phyloP scores from a whole-genome alignment of 2,797 vertebrate species.

The Rhodeus uyekii region DNA sequence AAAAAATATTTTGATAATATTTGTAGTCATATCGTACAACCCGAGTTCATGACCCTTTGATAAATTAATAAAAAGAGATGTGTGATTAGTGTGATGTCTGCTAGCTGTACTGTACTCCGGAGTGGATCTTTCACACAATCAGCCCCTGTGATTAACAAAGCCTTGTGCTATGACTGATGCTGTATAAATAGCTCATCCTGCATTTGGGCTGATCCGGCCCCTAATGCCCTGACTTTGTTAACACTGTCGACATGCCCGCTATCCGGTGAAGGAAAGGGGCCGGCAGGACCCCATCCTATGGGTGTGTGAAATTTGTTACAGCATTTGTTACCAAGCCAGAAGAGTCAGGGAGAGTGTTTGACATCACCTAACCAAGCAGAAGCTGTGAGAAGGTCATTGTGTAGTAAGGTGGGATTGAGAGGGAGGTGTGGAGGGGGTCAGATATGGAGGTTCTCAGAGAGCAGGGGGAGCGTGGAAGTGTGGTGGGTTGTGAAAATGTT shows the following conservation, averaged over 20 bases:
- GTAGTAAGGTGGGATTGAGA: conserved; percentile 31
- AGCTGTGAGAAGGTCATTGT: conserved; percentile 40
- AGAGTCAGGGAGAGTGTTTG: conserved; percentile 9
- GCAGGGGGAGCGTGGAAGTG: background rate
- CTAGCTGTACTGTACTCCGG: conserved; percentile 47
- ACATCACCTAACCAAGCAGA: background rate
- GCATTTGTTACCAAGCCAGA: background rate
- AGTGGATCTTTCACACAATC: conserved; percentile 50
- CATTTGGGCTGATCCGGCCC: conserved; percentile 64
- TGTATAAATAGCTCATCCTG: conserved; percentile 67
- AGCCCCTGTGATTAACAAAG: conserved; percentile 62
- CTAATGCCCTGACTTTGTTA: conserved; percentile 74
- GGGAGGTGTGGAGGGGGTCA: background rate
- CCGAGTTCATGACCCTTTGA: background rate
- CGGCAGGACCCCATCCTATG: conserved; percentile 9
- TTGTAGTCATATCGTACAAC: no score
- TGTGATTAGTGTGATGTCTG: conserved; percentile 18
- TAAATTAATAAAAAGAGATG: background rate
- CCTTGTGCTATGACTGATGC: conserved; percentile 51
- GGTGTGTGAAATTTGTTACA: conserved; percentile 50
- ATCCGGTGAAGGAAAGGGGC: conserved; percentile 55
- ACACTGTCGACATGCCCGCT: conserved; percentile 79
- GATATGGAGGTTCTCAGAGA: conserved; percentile 41
- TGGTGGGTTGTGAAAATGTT: conserved; percentile 60
- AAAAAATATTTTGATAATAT: background rate